A percentile compares a stretch with the other conserved stretches of the same genome.
phyloP scores from a whole-genome alignment of 1,140 invertebrate species.

The Drosophila persimilis region DNA sequence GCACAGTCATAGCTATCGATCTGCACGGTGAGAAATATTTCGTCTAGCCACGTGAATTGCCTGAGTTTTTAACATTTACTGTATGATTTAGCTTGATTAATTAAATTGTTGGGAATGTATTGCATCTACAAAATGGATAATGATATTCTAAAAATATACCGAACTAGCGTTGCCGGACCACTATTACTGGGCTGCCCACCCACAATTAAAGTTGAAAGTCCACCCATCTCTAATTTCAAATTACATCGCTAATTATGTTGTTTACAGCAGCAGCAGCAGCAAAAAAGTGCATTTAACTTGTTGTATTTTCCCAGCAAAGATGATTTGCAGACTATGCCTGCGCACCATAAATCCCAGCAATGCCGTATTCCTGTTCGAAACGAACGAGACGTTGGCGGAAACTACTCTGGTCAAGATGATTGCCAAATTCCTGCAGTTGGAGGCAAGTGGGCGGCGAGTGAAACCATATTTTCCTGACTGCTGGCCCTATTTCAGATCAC shows the following conservation, averaged over 20 bases:
- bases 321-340: conserved; percentile 77
- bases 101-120: background rate
- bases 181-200: no score
- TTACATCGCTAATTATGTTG: conserved; percentile 38
- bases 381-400: conserved; percentile 63
- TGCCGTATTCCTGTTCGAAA: conserved; percentile 70
- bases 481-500: conserved; percentile 46
- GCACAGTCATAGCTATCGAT: no score
- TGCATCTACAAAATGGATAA: no score
- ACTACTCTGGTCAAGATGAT: conserved; percentile 72
- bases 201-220: no score
- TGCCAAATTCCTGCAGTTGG: conserved; percentile 72
- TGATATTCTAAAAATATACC: no score
- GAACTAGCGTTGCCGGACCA: no score
- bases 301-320: conserved; percentile 86
- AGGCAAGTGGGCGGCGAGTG: conserved; percentile 36
- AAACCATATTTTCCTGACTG: background rate
- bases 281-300: conserved; percentile 13
- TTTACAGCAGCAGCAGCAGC: conserved; percentile 88
- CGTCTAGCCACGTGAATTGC: background rate
- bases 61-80: background rate
- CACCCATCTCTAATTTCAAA: conserved; percentile 12
- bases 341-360: conserved; percentile 61
- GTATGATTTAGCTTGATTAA: background rate
- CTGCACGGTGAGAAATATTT: background rate